A percentile compares a stretch with the other conserved stretches of the same genome.
These are phyloP conservation scores for Melieria omissa DNA, from an alignment of 2,888 invertebrate species.

Conservation along the genomic window DNA sequence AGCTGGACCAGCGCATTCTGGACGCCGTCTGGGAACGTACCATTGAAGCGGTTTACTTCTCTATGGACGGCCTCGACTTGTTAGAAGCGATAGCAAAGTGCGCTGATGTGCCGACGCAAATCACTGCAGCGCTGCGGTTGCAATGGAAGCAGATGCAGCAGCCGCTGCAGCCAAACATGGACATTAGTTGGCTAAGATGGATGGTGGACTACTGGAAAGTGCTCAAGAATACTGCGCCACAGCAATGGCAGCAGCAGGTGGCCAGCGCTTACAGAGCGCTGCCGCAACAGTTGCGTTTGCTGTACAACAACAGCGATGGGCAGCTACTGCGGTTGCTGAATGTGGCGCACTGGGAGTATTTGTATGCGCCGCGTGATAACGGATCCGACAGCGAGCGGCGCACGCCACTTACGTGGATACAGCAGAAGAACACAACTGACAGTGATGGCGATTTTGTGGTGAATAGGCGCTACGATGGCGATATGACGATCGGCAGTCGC, in stretches of 20 bases:
- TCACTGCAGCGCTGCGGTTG: conserved; percentile 22
- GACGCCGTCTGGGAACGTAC: conserved; percentile 36
- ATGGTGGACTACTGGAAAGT: too few relatives aligned
- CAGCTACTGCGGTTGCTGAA: conserved; percentile 31
- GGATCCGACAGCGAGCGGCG: conserved; percentile 40
- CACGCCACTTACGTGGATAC: conserved; percentile 41
- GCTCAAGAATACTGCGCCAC: not conserved
- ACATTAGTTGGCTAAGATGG: conserved; percentile 7
- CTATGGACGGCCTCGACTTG: conserved; percentile 28
- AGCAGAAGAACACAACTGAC: conserved; percentile 42
- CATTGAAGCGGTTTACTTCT: conserved; percentile 39
- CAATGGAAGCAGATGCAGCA: conserved; percentile 15
- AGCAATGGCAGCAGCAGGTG: not conserved
- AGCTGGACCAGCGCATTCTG: conserved; percentile 17
- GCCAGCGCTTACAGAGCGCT: conserved; percentile 15
- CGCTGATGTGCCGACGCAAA: conserved; percentile 17
- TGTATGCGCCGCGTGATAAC: conserved; percentile 45
- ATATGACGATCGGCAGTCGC: conserved; percentile 35
- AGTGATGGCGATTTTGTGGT: conserved; percentile 37
- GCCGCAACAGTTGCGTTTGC: conserved; percentile 23
- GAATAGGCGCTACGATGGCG: conserved; percentile 18
- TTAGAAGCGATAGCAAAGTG: conserved; percentile 12
- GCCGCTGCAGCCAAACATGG: not conserved
- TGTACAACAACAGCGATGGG: too few relatives aligned
- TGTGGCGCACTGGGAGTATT: conserved; percentile 39